Conservation (phyloP, 2,888 invertebrate genomes). For the Drosophila flavopinicola region DNA sequence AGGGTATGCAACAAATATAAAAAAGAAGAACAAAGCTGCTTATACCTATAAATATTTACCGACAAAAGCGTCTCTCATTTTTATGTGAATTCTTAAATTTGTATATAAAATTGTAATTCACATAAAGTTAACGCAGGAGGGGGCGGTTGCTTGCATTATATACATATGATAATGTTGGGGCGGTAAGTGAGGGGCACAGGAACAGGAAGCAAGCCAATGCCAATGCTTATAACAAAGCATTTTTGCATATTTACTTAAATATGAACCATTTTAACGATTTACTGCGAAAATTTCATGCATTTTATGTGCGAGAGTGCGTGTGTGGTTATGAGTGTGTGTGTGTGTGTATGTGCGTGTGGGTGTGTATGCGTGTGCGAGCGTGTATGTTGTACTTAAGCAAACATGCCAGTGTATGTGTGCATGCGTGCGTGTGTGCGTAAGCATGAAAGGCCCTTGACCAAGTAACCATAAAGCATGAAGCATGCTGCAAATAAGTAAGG, state of each 20-base stretch:
- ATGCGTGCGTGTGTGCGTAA: conserved; percentile 37
- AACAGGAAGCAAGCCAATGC: conserved; percentile 26
- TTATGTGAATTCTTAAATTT: conserved; percentile 62
- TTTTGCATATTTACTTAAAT: conserved; percentile 78
- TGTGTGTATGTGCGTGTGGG: conserved; percentile 16
- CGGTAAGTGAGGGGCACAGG: neutral
- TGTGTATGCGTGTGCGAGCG: conserved; percentile 11
- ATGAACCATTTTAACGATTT: conserved; percentile 75
- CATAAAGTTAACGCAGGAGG: conserved; percentile 16
- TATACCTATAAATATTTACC: conserved; percentile 53
- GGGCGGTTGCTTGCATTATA: neutral
- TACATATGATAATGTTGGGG: neutral
- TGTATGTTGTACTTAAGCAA: conserved; percentile 47
- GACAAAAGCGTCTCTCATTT: conserved; percentile 30
- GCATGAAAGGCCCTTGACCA: conserved; percentile 78
- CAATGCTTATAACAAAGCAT: conserved; percentile 59
- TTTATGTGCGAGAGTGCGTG: conserved; percentile 47
- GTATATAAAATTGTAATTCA: conserved; percentile 62
- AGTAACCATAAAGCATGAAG: conserved; percentile 80
- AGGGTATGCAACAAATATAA: conserved; percentile 26
- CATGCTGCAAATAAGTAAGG: conserved; percentile 78
- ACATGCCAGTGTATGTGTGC: conserved; percentile 29
- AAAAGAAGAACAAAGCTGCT: conserved; percentile 37
- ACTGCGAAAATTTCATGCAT: conserved; percentile 72
- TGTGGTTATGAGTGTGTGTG: conserved; percentile 7